Evolutionary conservation across 2,888 invertebrate species (phyloP), one percentile per base, ranked within the genome.

Genomic region (Eurois occulta): DNA sequence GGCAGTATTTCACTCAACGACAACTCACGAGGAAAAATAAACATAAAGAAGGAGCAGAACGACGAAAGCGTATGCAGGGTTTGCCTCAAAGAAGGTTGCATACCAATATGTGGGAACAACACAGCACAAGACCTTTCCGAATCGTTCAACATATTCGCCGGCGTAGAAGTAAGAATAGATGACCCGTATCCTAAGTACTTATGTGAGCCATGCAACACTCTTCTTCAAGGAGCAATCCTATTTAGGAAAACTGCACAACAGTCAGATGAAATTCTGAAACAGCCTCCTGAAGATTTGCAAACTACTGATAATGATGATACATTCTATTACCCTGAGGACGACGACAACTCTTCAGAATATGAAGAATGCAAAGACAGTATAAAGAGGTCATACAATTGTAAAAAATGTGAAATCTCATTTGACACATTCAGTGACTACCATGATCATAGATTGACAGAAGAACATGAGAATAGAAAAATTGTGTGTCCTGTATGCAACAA

Each of bases 171-270:
- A 1, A 89, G 83, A 18, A 62, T 75, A 52, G 91, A 93, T 69
- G 96, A 96, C 83, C 80, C 88, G 0, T 92, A 92, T 81, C 95
- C 96, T 0, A 95, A 96, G 89, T 92, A 89, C 75, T 80, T 96
- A 41, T 96, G 96, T 80, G 85, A 91, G 16, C 78, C 92, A 1
- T 96, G 96, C 72, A 87, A 93, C 77, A 86, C 90, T 7, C 87
- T 95, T 5, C 91, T 96, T 1, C 91, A 94, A 87, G 93, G 94
- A 11, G 96, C 96, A 28, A 93, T 96, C 74, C 82, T 94, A 71
- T 92, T 96, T 28, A 92, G 95, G 82, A 95, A 94, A 92, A 95
- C 94, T 48, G 96, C 96, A 6, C 94, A 93, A 82, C 81, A 92
- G 28, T 92, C 96, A 1, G 94, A 96, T 41, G 72, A 90, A 70